phyloP scores from a whole-genome alignment of 2,113 vertebrate species.

The Prinia subflava region DNA sequence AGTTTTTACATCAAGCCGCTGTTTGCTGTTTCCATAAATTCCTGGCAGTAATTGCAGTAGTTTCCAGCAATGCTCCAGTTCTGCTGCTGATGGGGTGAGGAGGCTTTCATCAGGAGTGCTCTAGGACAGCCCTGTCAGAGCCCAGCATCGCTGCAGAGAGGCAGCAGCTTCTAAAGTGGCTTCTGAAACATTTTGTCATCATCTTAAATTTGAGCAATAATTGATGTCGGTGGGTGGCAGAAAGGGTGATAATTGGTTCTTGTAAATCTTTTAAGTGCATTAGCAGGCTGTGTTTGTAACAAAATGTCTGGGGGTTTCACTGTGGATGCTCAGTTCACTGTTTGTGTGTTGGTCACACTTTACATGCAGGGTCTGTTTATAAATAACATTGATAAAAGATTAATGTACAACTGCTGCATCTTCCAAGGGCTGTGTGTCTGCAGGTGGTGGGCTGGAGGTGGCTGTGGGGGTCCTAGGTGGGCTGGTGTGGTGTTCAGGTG shows the following conservation, averaged over 20 bases:
- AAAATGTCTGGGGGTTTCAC: background rate
- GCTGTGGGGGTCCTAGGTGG: background rate
- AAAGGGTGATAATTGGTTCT: slow-evolving; percentile 61
- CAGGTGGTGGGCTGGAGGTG: background rate
- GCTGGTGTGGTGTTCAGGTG: background rate
- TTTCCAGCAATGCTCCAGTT: background rate
- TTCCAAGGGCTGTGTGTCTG: background rate
- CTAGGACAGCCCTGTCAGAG: background rate
- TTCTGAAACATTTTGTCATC: slow-evolving; percentile 55
- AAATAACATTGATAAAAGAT: background rate
- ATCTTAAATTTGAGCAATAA: slow-evolving; percentile 56
- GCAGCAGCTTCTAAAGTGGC: background rate
- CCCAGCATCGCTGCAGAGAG: background rate
- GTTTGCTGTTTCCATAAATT: background rate
- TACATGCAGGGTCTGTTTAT: background rate
- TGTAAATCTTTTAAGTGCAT: slow-evolving; percentile 55
- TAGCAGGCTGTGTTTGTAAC: slow-evolving; percentile 14
- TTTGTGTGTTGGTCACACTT: background rate
- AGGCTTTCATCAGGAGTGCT: background rate
- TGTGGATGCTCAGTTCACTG: background rate
- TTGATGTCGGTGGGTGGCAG: slow-evolving; percentile 57
- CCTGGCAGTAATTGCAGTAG: background rate
- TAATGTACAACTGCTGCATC: accelerated
- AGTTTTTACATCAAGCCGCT: background rate
- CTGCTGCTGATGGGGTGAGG: background rate